These are phyloP conservation scores for Neoarius graeffei DNA, from an alignment of 2,113 vertebrate genomes.

Conservation along the genomic window DNA sequence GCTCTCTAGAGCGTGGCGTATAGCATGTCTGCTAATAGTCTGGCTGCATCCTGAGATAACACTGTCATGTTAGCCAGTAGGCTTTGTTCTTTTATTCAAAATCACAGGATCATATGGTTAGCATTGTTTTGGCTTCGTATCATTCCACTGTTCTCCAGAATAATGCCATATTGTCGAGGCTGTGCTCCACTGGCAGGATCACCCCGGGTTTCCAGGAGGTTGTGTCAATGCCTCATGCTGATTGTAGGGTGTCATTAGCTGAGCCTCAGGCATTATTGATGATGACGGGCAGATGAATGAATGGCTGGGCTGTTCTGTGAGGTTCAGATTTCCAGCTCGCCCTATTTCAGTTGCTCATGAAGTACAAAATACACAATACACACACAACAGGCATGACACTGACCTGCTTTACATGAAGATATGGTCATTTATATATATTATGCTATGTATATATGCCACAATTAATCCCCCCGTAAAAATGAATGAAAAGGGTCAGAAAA, in stretches of 20 bases:
- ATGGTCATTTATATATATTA: not conserved
- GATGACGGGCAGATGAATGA: slow-evolving; percentile 30
- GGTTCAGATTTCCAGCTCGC: slow-evolving; percentile 15
- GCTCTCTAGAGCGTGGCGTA: slow-evolving; percentile 3
- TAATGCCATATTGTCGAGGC: slow-evolving; percentile 2
- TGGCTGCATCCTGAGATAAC: not conserved
- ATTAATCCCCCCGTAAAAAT: too few relatives aligned
- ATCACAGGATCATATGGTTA: not conserved
- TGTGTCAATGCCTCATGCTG: not conserved
- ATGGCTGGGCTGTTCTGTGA: slow-evolving; percentile 24
- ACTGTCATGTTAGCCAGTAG: not conserved
- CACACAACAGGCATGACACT: slow-evolving; percentile 13
- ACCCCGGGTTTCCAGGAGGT: not conserved
- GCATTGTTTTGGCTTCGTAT: not conserved
- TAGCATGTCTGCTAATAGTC: slow-evolving; percentile 29
- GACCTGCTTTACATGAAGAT: not conserved
- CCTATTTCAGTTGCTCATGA: slow-evolving; percentile 8
- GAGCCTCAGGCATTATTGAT: slow-evolving; percentile 47
- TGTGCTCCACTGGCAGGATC: slow-evolving; percentile 13
- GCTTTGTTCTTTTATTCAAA: not conserved
- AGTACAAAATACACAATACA: slow-evolving; percentile 5
- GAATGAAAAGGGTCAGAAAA: too few relatives aligned
- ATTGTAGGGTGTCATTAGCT: not conserved
- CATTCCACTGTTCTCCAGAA: not conserved
- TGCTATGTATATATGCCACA: not conserved